Evolutionary conservation across 2,888 invertebrate species (phyloP), one percentile per base, ranked within the genome.

Genomic region (Drosophila siamana): DNA sequence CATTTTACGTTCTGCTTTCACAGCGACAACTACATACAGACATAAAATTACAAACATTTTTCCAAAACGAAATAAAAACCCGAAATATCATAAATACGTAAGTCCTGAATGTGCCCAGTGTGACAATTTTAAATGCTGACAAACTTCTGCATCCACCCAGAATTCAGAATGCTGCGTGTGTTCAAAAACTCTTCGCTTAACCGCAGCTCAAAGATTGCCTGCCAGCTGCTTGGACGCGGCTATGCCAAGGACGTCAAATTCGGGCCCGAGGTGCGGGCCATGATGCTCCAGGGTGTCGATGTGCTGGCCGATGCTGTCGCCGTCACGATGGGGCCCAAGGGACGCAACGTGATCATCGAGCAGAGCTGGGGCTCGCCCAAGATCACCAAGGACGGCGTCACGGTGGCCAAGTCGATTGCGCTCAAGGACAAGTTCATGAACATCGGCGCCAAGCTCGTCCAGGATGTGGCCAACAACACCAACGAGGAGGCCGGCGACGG

Each of bases 401-500:
- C 99, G 3, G 99, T 99, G 59, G 99, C 99, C 36, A 99, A 99
- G 92, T 97, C 97, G 22, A 95, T 99, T 69, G 99, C 99, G 91
- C 93, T 99, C 4, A 98, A 98, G 93, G 99, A 99, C 92, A 99
- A 98, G 93, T 99, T 98, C 93, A 98, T 99, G 93, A 99, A 99
- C 92, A 97, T 99, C 91, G 99, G 99, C 62, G 99, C 99, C 26
- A 98, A 97, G 92, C 93, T 99, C 50, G 99, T 99, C 2, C 99
- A 99, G 93, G 99, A 99, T 92, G 99, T 99, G 33, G 99, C 99
- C 2, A 99, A 98, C 92, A 99, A 98, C 92, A 99, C 99, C 0
- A 99, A 99, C 90, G 99, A 99, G 92, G 98, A 99, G 92, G 98
- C 99, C 50, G 99, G 99, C 13, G 99, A 99, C 92, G 99, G 99